Evolutionary conservation across 2,888 invertebrate species (phyloP).

Genomic region (Drosophila setosimentum): DNA sequence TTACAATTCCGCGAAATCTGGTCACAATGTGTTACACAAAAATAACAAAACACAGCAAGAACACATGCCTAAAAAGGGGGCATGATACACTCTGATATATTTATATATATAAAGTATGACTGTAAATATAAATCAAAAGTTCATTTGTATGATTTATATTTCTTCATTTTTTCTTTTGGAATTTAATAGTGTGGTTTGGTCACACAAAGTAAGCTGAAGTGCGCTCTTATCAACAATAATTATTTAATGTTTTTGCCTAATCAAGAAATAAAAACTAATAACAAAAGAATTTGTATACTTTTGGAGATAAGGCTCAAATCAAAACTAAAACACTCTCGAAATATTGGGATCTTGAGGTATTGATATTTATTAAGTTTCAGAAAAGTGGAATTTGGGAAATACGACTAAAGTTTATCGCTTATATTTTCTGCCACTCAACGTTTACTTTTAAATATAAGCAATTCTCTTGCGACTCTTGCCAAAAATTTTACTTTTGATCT

Average conservation of each 20-base stretch:
- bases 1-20: slow-evolving; percentile 65
- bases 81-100: slow-evolving; percentile 18
- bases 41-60: slow-evolving; percentile 24
- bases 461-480: slow-evolving; percentile 10
- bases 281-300: background rate
- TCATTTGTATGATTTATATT: slow-evolving; percentile 5
- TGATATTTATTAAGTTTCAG: background rate
- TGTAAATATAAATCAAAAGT: slow-evolving; percentile 8
- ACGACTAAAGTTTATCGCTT: background rate
- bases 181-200: background rate
- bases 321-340: background rate
- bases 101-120: background rate
- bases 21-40: slow-evolving; percentile 70
- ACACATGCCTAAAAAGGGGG: slow-evolving; percentile 38
- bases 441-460: background rate
- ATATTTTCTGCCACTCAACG: background rate
- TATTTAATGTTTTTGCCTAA: background rate
- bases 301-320: background rate
- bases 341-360: background rate
- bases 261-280: background rate
- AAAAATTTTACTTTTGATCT: slow-evolving; percentile 26
- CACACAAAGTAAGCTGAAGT: background rate
- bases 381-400: background rate
- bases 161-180: background rate
- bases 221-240: background rate